Base-by-base conservation (phyloP, 2,113 vertebrate genomes). In the Nannospalax galili region DNA sequence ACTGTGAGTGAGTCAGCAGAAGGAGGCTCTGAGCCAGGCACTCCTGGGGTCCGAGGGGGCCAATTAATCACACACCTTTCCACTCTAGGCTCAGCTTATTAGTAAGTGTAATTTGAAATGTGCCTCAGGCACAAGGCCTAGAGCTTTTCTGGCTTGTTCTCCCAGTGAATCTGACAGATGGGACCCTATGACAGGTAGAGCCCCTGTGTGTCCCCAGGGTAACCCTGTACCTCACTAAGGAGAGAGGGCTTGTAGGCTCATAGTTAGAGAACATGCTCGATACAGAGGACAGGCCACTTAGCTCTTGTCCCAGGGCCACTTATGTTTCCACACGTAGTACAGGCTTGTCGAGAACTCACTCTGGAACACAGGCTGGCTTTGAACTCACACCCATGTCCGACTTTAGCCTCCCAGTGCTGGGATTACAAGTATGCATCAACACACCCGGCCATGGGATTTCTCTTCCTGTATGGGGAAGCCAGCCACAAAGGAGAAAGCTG, bases 31-130 rank as follows among this genome's bases (percentile, higher is more conserved):
- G 30, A 92, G 19, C 28, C 19, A 65, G 42, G 20, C 82, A 56
- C 14, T 26, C 10, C 12, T 81, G 67, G 70, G 52, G n/a, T 72
- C 60, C 35, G 77, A 75, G 30, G 45, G n/a, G 58, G 30, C 64
- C 65, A 77, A 26, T 81, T 70, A 89, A 37, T 78, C n/a, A 75
- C 6, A 19, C 1, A 22, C 19, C 52, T 74, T 86, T 90, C 16
- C 64, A 85, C 17, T 77, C 58, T 40, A 37, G 28, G 17, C 58
- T 95, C 37, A 85, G n/a, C 80, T 93, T 92, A 74, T 90, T 78
- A 80, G 86, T 37, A 94, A 80, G 40, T 8, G 45, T 52, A 79
- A n/a, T 58, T 75, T 91, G 62, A 88, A 85, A 37, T 89, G 69
- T 22, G 5, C 7, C 26, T n/a, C 78, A 9, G 56, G 75, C 62